Percentiles rank a stretch among this genome's conserved stretches.
phyloP scores from a whole-genome alignment of 2,888 invertebrate genomes.

The Chromoteleia sp. region DNA sequence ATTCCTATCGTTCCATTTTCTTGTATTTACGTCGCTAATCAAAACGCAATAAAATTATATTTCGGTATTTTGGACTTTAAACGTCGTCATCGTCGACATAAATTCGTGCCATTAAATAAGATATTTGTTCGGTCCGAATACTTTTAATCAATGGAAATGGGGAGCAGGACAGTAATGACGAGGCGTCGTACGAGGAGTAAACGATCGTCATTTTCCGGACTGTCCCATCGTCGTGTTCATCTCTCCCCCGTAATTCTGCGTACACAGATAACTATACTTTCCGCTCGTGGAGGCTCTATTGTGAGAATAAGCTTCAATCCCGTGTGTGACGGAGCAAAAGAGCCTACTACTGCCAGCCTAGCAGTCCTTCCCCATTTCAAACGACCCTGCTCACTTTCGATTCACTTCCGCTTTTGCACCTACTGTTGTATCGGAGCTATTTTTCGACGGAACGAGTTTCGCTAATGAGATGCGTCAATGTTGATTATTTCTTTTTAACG shows the following conservation, averaged over 20 bases:
- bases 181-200: slow-evolving; percentile 57
- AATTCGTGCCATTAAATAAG: no score
- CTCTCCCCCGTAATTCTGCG: slow-evolving; percentile 78
- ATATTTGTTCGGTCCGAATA: slow-evolving; percentile 2
- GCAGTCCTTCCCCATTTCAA: slow-evolving; percentile 57
- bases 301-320: slow-evolving; percentile 74
- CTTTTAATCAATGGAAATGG: slow-evolving; percentile 50
- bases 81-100: no score
- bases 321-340: slow-evolving; percentile 80
- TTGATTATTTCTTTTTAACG: background rate
- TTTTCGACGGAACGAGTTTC: slow-evolving; percentile 29
- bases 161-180: slow-evolving; percentile 50
- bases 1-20: no score
- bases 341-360: slow-evolving; percentile 39
- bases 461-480: slow-evolving; percentile 62
- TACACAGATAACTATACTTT: slow-evolving; percentile 82
- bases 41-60: no score
- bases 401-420: slow-evolving; percentile 64
- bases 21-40: no score
- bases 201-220: slow-evolving; percentile 81
- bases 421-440: slow-evolving; percentile 42
- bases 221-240: slow-evolving; percentile 81
- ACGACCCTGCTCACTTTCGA: slow-evolving; percentile 61
- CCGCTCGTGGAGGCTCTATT: slow-evolving; percentile 80
- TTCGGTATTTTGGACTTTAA: no score